phyloP scores from a whole-genome alignment of 2,113 vertebrate species.

The Oriolus oriolus region DNA sequence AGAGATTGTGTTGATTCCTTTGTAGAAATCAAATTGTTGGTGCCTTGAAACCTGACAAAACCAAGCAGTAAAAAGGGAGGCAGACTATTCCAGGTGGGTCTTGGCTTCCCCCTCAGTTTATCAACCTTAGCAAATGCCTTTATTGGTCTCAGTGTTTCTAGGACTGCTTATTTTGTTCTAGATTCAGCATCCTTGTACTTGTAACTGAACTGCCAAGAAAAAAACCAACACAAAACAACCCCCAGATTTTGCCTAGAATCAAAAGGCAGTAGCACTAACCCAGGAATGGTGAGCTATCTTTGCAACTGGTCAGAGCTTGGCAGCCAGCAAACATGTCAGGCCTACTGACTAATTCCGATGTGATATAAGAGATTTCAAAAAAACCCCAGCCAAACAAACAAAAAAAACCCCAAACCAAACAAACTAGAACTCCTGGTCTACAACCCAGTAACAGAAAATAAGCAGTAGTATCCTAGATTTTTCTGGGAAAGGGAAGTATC shows the following conservation, averaged over 20 bases:
- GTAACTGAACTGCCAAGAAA: background rate
- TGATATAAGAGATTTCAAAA: background rate
- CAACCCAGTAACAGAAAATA: background rate
- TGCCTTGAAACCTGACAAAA: background rate
- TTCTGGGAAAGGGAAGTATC: background rate
- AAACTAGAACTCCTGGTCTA: background rate
- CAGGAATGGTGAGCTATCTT: background rate
- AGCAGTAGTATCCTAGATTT: background rate
- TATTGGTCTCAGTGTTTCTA: background rate
- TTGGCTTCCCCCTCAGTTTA: background rate
- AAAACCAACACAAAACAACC: background rate
- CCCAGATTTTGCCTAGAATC: background rate
- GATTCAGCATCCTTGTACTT: background rate
- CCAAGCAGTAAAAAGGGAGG: background rate
- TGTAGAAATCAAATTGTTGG: constrained; percentile 43
- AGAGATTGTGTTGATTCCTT: background rate
- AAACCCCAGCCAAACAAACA: background rate
- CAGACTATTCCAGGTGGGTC: background rate
- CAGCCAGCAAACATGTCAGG: background rate
- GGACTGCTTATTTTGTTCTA: background rate
- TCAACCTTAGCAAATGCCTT: background rate
- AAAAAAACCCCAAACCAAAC: background rate
- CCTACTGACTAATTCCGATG: background rate
- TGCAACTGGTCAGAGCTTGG: background rate
- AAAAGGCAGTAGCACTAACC: background rate